These are phyloP conservation scores for Apodemia mormo DNA, from an alignment of 2,888 invertebrate genomes.

Conservation along the genomic window DNA sequence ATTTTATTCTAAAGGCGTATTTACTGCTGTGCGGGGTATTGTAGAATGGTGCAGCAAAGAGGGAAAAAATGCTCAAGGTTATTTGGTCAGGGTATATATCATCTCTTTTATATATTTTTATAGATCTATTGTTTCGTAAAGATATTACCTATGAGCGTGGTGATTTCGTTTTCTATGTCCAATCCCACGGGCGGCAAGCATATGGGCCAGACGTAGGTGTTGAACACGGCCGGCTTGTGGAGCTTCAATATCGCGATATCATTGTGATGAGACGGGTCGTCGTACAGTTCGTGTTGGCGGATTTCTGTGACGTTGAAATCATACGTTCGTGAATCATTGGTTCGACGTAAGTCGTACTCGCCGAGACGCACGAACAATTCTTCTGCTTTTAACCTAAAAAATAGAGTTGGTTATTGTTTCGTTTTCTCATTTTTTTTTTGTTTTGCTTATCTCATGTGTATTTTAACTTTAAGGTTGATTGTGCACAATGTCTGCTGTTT, in stretches of 20 bases:
- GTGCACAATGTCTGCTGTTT: too few relatives aligned
- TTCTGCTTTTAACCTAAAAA: constrained; percentile 76
- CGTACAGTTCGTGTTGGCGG: constrained; percentile 85
- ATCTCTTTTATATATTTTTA: too few relatives aligned
- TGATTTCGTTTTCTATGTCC: constrained; percentile 82
- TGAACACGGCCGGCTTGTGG: constrained; percentile 85
- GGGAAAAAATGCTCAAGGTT: too few relatives aligned
- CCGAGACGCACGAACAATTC: constrained; percentile 88
- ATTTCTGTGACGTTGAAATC: constrained; percentile 87
- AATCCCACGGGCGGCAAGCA: constrained; percentile 88
- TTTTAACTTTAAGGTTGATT: too few relatives aligned
- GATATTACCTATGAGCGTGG: constrained; percentile 86
- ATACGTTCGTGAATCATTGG: constrained; percentile 85
- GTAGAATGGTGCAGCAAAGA: too few relatives aligned
- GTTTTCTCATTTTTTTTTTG: too few relatives aligned
- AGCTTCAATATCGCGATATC: constrained; percentile 90
- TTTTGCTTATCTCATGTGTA: too few relatives aligned
- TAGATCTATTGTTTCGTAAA: too few relatives aligned
- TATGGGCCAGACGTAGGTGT: constrained; percentile 91
- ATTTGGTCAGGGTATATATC: too few relatives aligned
- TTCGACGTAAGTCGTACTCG: constrained; percentile 88
- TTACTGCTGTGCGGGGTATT: too few relatives aligned
- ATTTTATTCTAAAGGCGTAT: too few relatives aligned
- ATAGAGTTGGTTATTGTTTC: neutral
- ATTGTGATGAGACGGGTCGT: constrained; percentile 85